Evolutionary conservation across 2,113 vertebrate genomes (phyloP), one percentile per base, ranked within the genome.

Genomic region (Neotoma lepida): DNA sequence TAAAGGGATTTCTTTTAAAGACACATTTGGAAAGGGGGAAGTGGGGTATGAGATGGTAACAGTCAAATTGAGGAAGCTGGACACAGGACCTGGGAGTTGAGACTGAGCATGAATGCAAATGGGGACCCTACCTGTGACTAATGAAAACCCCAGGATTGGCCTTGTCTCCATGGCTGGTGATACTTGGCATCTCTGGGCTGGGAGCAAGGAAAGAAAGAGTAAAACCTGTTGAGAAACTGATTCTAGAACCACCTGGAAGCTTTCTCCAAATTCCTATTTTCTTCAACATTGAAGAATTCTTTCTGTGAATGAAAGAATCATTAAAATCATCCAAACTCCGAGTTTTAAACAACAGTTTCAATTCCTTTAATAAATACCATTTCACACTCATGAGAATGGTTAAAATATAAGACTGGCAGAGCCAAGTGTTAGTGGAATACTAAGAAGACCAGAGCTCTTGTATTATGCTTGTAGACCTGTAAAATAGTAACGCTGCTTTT

Each of bases 391-490:
- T 26, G 70, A 86, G 73, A 91, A 86, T 33, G 41, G 14, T 93
- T 91, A 93, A 93, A 93, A 89, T 66, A 70, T 44, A 49, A 89
- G 76, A 64, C 63, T 70, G 70, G 82, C 63, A 93, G 93, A 95
- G 82, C 35, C 41, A 63, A 93, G 84, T 22, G 22, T 24, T 84
- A 15, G 63, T 22, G n/a, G 58, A 12, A 74, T 91, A 88, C 17
- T 86, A 9, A 84, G 84, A 68, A 93, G 70, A 54, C 66, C 68
- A 74, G 54, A 78, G 22, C 15, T 70, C 87, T 87, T 24, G 61
- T 13, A 35, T 13, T n/a, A 8, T 17, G 76, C 2, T 35, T 33
- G 41, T 89, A 33, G 88, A 89, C 44, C 46, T 44, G 22, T 39
- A 58, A 89, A 86, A 71, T 26, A 76, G 22, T 18, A 64, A 66